A percentile compares a stretch with the other conserved stretches of the same genome.
Evolutionary conservation across 2,888 invertebrate species (phyloP).

Genomic region (Hesperia comma): DNA sequence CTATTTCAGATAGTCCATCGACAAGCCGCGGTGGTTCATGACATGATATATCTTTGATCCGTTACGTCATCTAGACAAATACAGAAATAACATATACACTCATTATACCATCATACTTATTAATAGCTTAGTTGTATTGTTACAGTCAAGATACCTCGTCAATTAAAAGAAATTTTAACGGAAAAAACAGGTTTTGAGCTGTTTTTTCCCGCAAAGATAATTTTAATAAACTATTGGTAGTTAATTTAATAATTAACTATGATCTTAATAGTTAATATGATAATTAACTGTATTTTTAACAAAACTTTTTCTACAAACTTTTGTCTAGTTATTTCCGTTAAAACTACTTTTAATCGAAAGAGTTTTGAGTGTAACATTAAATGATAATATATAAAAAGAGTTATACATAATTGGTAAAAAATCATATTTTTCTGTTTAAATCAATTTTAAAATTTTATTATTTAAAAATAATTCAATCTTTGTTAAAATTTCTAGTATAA

Average conservation of each 20-base stretch:
- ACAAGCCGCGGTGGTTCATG: conserved; percentile 56
- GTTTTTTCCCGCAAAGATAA: no score
- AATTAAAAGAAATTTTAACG: no score
- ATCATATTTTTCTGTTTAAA: neutral
- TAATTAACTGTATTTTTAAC: no score
- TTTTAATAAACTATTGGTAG: no score
- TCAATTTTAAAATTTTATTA: neutral
- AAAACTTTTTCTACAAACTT: no score
- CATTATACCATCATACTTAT: neutral
- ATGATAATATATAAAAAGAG: neutral
- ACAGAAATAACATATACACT: neutral
- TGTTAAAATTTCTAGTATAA: no score
- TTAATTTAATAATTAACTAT: no score
- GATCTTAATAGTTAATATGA: no score
- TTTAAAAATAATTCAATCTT: neutral
- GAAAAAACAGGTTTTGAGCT: no score
- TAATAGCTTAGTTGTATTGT: neutral
- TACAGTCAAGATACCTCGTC: neutral
- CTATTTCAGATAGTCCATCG: conserved; percentile 61
- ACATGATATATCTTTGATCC: neutral
- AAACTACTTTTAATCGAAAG: no score
- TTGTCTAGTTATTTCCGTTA: no score
- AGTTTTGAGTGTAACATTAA: no score
- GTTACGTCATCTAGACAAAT: neutral
- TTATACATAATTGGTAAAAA: neutral